Evolutionary conservation across 2,888 invertebrate species (phyloP).

Genomic region (Quadroppia sp.): DNA sequence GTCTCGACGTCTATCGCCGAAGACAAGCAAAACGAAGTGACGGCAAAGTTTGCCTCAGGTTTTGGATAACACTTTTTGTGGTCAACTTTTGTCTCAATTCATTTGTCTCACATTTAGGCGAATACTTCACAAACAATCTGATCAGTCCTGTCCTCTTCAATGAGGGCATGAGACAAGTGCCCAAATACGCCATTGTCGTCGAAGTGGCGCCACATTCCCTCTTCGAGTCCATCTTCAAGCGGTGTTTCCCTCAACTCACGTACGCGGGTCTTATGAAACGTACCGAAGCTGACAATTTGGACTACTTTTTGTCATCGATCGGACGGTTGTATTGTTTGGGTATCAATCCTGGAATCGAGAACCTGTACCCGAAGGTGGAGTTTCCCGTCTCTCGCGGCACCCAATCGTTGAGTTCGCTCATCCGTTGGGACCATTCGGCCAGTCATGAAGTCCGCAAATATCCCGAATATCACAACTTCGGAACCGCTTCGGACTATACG

Average conservation of each 20-base stretch:
- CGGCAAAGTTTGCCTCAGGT: no score
- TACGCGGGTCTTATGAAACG: slow-evolving; percentile 38
- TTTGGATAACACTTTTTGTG: no score
- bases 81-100: no score
- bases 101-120: slow-evolving; percentile 52
- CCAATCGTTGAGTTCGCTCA: slow-evolving; percentile 49
- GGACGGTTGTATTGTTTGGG: slow-evolving; percentile 41
- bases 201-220: slow-evolving; percentile 94
- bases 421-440: slow-evolving; percentile 45
- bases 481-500: slow-evolving; percentile 35
- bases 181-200: slow-evolving; percentile 78
- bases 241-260: slow-evolving; percentile 54
- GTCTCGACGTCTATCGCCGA: slow-evolving; percentile 89
- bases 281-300: slow-evolving; percentile 37
- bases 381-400: slow-evolving; percentile 84
- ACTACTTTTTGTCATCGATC: slow-evolving; percentile 30
- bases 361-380: slow-evolving; percentile 53
- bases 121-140: slow-evolving; percentile 93
- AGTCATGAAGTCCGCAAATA: slow-evolving; percentile 24
- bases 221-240: slow-evolving; percentile 84
- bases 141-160: slow-evolving; percentile 88
- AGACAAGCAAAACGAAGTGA: slow-evolving; percentile 42
- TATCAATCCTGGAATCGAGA: slow-evolving; percentile 26
- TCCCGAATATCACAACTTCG: slow-evolving; percentile 36
- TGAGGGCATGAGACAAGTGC: slow-evolving; percentile 76